Base-by-base conservation (phyloP, 2,113 vertebrate species). In the Sinocyclocheilus grahami region DNA sequence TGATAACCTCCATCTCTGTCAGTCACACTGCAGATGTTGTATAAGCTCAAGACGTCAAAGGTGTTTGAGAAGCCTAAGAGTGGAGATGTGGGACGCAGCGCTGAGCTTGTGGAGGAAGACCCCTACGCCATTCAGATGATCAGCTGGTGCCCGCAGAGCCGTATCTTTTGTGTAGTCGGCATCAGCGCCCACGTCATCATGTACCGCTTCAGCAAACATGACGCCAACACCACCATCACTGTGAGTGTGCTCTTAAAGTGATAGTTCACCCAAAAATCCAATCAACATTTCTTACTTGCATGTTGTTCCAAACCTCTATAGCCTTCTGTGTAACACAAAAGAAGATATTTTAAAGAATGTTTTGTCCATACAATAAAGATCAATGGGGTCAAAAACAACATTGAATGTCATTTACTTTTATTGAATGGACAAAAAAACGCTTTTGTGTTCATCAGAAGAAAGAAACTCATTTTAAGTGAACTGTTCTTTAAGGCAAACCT, bases 1-100 rank as follows among this genome's bases (percentile, higher is more conserved):
- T 67, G 39, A 84, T 46, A 62, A 80, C 22, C 42, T 20, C 69
- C 24, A 27, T 20, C 55, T 55, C n/a, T 20, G 63, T 63, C 90
- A 99, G 98, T 98, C 92, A 98, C 97, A 82, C 94, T 99, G 37
- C 97, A 99, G 95, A 98, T 99, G 97, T 92, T 99, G 84, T 99
- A 99, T 93, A 99, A 98, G 92, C 90, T 99, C 90, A 99, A 99
- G 94, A 99, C 97, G 0, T 98, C 97, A 89, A 99, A 99, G 90
- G 97, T 97, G 65, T 99, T 99, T 92, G 97, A 99, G 92, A 99
- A 99, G 91, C 95, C 96, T 82, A 98, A 98, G 90, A 16, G 42
- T 3, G 94, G 90, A 55, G 96, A 96, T 33, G 95, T 96, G 58
- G 97, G 96, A 88, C 93, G 96, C 48, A 93, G 95, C 11, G 94